These are phyloP conservation scores for Dasysyrphus tricinctus DNA, from an alignment of 2,888 invertebrate genomes.

Conservation along the genomic window DNA sequence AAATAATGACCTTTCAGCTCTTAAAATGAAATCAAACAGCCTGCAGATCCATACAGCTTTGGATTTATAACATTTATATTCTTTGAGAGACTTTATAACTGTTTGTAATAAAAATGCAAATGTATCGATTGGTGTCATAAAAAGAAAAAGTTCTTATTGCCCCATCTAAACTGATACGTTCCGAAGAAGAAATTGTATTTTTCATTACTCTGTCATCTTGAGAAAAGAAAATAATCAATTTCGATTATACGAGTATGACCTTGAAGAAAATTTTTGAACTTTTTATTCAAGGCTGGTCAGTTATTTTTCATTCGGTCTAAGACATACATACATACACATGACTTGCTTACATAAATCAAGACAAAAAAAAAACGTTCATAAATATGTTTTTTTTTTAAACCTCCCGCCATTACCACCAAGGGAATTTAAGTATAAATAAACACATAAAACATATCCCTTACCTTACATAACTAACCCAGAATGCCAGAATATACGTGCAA, in stretches of 20 bases:
- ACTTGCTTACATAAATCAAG: conserved; percentile 1
- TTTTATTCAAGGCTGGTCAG: conserved; percentile 12
- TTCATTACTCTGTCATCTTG: conserved; percentile 5
- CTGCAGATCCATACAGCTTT: not conserved
- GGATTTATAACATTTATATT: conserved; percentile 7
- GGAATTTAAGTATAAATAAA: conserved; percentile 1
- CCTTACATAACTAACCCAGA: conserved; percentile 6
- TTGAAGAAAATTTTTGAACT: conserved; percentile 27
- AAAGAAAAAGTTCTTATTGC: conserved; percentile 9
- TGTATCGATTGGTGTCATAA: conserved; percentile 44
- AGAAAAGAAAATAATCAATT: conserved; percentile 23
- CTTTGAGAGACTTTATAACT: conserved; percentile 34
- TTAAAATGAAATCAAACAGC: conserved; percentile 9
- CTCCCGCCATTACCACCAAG: not conserved
- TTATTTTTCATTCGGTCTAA: not conserved
- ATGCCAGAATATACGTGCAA: not conserved
- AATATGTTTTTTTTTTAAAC: not conserved
- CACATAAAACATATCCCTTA: conserved; percentile 8
- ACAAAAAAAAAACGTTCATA: not conserved
- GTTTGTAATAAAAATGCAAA: conserved; percentile 56
- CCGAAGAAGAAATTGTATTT: not conserved
- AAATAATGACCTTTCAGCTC: conserved; percentile 20
- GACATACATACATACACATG: not conserved
- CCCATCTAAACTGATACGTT: not conserved
- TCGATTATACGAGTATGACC: conserved; percentile 11